Conservation (phyloP, 2,797 vertebrate species). For the Etheostoma nigrum region DNA sequence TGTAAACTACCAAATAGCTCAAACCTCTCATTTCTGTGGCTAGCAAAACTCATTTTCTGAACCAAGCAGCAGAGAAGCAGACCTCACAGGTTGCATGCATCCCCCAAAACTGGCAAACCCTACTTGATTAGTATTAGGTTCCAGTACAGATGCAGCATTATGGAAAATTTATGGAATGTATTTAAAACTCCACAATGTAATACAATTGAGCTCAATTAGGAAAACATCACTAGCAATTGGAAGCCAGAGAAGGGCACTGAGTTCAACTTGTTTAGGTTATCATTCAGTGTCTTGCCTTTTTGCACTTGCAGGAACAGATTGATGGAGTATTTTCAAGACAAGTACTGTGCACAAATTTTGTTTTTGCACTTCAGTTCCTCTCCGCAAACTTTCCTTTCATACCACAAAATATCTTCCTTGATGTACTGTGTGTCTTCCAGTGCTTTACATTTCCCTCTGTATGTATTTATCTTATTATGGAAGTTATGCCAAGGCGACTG, state of each 20-base stretch:
- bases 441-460: conserved; percentile 30
- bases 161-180: conserved; percentile 44
- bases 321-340: conserved; percentile 29
- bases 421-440: conserved; percentile 30
- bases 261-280: conserved; percentile 31
- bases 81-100: conserved; percentile 51
- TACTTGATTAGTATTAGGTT: conserved; percentile 46
- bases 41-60: conserved; percentile 19
- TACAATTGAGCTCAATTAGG: conserved; percentile 40
- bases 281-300: conserved; percentile 26
- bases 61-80: conserved; percentile 25
- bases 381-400: conserved; percentile 8
- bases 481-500: conserved; percentile 30
- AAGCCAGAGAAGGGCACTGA: conserved; percentile 25
- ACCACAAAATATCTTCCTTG: conserved; percentile 31
- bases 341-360: conserved; percentile 22
- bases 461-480: conserved; percentile 26
- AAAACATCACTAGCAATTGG: conserved; percentile 32
- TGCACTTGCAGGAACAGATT: conserved; percentile 31
- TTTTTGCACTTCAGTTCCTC: conserved; percentile 23
- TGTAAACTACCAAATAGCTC: conserved; percentile 35
- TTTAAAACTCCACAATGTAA: conserved; percentile 27
- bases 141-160: conserved; percentile 36
- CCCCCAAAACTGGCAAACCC: conserved; percentile 27
- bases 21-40: conserved; percentile 39